Conservation (phyloP, 1,140 invertebrate genomes). For the Heliothis virescens region DNA sequence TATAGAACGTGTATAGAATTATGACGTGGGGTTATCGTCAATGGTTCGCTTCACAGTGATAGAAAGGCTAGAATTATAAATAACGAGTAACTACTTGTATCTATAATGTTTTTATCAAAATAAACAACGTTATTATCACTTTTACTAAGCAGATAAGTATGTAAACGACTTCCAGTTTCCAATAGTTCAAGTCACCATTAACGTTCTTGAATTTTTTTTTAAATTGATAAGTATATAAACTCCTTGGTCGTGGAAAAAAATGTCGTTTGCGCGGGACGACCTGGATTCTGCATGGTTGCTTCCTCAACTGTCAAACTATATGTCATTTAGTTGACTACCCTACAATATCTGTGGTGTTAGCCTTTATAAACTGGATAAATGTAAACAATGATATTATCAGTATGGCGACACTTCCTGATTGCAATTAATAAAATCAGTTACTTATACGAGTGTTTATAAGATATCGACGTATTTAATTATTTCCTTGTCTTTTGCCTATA, state of each 20-base stretch:
- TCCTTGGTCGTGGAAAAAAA: not conserved
- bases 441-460: not conserved
- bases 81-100: not conserved
- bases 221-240: not conserved
- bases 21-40: constrained; percentile 1
- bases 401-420: not conserved
- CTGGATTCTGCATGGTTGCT: not conserved
- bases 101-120: not conserved
- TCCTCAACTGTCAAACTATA: constrained; percentile 2
- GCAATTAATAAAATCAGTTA: constrained; percentile 3
- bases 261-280: too few relatives aligned
- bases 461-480: not conserved
- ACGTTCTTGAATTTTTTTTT: too few relatives aligned
- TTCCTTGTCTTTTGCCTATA: not conserved
- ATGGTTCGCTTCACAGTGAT: not conserved
- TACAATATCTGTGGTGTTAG: not conserved
- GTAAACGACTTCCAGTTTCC: not conserved
- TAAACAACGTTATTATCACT: constrained; percentile 9
- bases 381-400: not conserved
- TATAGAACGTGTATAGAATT: constrained; percentile 12
- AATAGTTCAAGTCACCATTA: not conserved
- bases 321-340: not conserved
- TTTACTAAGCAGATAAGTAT: not conserved
- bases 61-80: not conserved
- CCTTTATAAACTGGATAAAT: not conserved